phyloP scores from a whole-genome alignment of 2,797 vertebrate genomes.

The Hemibagrus guttatus region DNA sequence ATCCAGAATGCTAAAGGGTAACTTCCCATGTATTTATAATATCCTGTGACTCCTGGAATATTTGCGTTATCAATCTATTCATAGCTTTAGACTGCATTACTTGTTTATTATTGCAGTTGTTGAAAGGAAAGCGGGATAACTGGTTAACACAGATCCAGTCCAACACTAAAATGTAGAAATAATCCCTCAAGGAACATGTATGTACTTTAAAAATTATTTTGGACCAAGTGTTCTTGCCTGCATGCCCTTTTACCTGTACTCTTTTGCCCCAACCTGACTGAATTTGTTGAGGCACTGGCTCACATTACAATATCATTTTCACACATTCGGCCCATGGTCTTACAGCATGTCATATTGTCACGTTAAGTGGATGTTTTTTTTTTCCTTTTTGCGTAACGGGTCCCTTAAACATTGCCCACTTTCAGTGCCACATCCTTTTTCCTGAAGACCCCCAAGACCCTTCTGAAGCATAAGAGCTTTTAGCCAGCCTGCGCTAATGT shows the following conservation, averaged over 20 bases:
- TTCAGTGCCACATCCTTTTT: constrained; percentile 59
- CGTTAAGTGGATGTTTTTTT: constrained; percentile 58
- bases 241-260: constrained; percentile 39
- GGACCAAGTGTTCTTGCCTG: constrained; percentile 25
- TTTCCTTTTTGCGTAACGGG: constrained; percentile 42
- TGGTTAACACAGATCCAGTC: neutral
- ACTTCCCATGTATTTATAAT: neutral
- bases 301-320: constrained; percentile 42
- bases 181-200: neutral
- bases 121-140: neutral
- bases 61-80: neutral
- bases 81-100: neutral
- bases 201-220: constrained; percentile 1
- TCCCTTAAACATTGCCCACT: constrained; percentile 59
- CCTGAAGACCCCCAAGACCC: constrained; percentile 70
- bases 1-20: neutral
- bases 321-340: constrained; percentile 47
- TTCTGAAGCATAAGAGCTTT: constrained; percentile 80
- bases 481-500: constrained; percentile 83
- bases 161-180: neutral
- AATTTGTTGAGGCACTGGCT: neutral
- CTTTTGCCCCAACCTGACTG: constrained; percentile 33
- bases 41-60: neutral
- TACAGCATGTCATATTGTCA: constrained; percentile 56
- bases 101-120: neutral